Evolutionary conservation across 1,140 invertebrate genomes (phyloP).

Genomic region (Drosophila kanapiae): DNA sequence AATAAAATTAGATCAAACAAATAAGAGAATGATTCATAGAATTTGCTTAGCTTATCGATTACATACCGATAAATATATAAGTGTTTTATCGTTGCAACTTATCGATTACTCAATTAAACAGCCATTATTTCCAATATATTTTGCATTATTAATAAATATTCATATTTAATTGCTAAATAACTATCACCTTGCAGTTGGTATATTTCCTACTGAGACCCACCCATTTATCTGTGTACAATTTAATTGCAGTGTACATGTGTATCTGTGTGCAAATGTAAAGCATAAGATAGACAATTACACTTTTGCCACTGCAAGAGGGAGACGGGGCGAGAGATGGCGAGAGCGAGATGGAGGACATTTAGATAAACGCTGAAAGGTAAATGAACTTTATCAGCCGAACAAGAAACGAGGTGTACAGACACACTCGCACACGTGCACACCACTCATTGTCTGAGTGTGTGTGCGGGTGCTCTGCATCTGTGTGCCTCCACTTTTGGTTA

Average conservation of each 20-base stretch:
- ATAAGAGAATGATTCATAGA: no score
- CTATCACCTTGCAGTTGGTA: no score
- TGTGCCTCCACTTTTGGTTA: constrained; percentile 40
- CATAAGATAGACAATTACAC: constrained; percentile 83
- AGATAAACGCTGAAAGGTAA: constrained; percentile 81
- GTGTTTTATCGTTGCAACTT: no score
- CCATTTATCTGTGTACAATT: no score
- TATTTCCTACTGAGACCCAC: no score
- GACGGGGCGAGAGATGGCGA: constrained; percentile 4
- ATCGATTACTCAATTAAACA: no score
- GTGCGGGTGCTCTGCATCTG: neutral
- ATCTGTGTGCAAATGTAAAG: constrained; percentile 57
- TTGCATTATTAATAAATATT: no score
- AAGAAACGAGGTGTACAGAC: constrained; percentile 51
- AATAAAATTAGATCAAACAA: no score
- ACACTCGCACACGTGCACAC: constrained; percentile 6
- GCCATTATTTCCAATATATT: no score
- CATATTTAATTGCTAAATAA: no score
- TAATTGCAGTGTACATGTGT: constrained; percentile 22
- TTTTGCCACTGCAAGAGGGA: constrained; percentile 63
- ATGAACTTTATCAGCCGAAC: constrained; percentile 80
- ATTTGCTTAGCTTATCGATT: no score
- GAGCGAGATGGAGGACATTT: constrained; percentile 41
- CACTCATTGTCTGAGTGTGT: constrained; percentile 26
- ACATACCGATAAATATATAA: no score